phyloP scores from a whole-genome alignment of 2,113 vertebrate genomes.

The Rafetus swinhoei region DNA sequence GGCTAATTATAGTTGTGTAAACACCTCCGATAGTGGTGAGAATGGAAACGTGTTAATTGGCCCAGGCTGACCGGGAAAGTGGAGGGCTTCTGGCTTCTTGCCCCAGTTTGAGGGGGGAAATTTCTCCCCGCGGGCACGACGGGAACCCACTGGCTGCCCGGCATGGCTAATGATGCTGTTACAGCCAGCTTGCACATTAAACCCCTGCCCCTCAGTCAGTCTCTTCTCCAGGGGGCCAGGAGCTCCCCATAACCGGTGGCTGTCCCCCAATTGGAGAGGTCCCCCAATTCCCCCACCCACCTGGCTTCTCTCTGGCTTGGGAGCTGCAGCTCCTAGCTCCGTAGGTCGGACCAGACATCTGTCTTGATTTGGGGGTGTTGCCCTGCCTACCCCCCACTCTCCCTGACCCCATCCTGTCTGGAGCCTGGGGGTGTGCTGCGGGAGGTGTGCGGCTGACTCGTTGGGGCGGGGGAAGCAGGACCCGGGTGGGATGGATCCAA shows the following conservation, averaged over 20 bases:
- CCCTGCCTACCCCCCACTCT: too few relatives aligned
- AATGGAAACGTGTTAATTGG: background rate
- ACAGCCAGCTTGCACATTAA: background rate
- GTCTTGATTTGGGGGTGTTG: background rate
- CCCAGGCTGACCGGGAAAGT: background rate
- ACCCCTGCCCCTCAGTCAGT: background rate
- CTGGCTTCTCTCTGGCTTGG: background rate
- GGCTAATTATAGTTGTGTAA: background rate
- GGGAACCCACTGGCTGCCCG: too few relatives aligned
- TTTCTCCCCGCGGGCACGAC: background rate
- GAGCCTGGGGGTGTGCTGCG: background rate
- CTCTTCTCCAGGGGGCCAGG: background rate
- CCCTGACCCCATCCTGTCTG: background rate
- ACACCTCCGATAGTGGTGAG: background rate
- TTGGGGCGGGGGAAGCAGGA: too few relatives aligned
- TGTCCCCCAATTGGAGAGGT: background rate
- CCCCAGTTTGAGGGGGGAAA: background rate
- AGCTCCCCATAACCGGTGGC: accelerated
- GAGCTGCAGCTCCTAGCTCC: background rate
- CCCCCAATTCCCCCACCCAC: too few relatives aligned
- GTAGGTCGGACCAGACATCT: background rate
- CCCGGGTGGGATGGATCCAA: too few relatives aligned
- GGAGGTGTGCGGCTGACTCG: background rate
- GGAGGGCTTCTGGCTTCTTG: accelerated
- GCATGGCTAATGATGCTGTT: background rate